These are phyloP conservation scores for Luehdorfia chinensis DNA, from an alignment of 1,140 invertebrate species.

Conservation along the genomic window DNA sequence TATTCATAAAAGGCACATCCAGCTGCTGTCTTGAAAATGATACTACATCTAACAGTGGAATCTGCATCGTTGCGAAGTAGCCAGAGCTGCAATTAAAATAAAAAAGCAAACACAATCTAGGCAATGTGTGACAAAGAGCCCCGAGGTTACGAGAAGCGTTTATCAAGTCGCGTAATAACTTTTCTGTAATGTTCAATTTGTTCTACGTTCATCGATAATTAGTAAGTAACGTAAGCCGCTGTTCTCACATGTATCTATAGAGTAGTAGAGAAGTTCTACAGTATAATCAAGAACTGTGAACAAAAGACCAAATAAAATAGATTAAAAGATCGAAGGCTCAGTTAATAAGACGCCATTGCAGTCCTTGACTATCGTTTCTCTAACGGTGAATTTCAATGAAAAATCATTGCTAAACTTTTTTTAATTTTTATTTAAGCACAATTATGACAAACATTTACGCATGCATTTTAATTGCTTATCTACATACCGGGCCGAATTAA, in stretches of 20 bases:
- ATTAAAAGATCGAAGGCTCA: too few relatives aligned
- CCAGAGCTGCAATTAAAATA: conserved; percentile 50
- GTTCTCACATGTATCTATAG: too few relatives aligned
- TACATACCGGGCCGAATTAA: conserved; percentile 41
- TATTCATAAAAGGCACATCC: too few relatives aligned
- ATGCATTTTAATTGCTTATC: conserved; percentile 59
- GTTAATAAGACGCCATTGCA: neutral
- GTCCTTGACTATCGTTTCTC: neutral
- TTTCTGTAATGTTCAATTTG: too few relatives aligned
- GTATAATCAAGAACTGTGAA: too few relatives aligned
- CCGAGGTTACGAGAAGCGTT: conserved; percentile 2
- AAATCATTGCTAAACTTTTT: conserved; percentile 39
- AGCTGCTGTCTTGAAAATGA: too few relatives aligned
- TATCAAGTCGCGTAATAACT: too few relatives aligned
- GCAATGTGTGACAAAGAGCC: conserved; percentile 61
- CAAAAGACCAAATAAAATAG: too few relatives aligned
- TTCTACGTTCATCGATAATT: too few relatives aligned
- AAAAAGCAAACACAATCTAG: conserved; percentile 41
- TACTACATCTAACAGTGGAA: too few relatives aligned
- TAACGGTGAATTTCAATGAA: conserved; percentile 30
- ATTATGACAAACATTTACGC: conserved; percentile 64
- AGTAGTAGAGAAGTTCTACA: too few relatives aligned
- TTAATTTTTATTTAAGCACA: conserved; percentile 67
- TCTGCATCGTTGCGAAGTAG: neutral
- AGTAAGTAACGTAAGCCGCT: too few relatives aligned